These are phyloP conservation scores for Blastobasis adustella DNA, from an alignment of 2,888 invertebrate genomes.

Conservation along the genomic window DNA sequence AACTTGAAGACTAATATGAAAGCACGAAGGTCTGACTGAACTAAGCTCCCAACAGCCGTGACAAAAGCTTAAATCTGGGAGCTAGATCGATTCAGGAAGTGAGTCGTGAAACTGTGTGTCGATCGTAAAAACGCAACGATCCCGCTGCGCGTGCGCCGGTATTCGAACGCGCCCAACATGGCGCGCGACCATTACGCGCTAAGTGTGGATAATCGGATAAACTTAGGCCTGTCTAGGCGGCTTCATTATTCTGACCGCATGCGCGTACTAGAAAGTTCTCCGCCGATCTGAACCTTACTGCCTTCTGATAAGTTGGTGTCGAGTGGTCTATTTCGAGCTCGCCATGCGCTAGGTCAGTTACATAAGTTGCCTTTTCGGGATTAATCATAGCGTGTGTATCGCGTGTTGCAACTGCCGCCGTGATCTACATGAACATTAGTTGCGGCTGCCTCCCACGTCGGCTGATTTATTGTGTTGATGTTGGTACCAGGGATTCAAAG, in stretches of 20 bases:
- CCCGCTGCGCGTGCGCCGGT: conserved; percentile 6
- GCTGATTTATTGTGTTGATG: too few relatives aligned
- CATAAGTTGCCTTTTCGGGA: conserved; percentile 14
- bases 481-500: too few relatives aligned
- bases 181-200: conserved; percentile 5
- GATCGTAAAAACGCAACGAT: conserved; percentile 19
- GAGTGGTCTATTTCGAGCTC: too few relatives aligned
- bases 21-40: too few relatives aligned
- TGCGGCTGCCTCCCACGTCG: too few relatives aligned
- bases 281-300: conserved; percentile 7
- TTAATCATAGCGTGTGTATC: background rate
- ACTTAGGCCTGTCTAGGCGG: conserved; percentile 2
- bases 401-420: too few relatives aligned
- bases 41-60: too few relatives aligned
- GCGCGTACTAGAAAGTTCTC: conserved; percentile 25
- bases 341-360: conserved; percentile 15
- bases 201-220: conserved; percentile 26
- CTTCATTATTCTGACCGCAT: conserved; percentile 38
- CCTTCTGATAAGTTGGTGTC: background rate
- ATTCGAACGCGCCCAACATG: conserved; percentile 16
- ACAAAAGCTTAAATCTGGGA: too few relatives aligned
- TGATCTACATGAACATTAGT: too few relatives aligned
- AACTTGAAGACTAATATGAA: too few relatives aligned
- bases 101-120: too few relatives aligned
- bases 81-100: too few relatives aligned